Conservation (phyloP, 1,140 invertebrate genomes). For the Amphibalanus amphitrite region DNA sequence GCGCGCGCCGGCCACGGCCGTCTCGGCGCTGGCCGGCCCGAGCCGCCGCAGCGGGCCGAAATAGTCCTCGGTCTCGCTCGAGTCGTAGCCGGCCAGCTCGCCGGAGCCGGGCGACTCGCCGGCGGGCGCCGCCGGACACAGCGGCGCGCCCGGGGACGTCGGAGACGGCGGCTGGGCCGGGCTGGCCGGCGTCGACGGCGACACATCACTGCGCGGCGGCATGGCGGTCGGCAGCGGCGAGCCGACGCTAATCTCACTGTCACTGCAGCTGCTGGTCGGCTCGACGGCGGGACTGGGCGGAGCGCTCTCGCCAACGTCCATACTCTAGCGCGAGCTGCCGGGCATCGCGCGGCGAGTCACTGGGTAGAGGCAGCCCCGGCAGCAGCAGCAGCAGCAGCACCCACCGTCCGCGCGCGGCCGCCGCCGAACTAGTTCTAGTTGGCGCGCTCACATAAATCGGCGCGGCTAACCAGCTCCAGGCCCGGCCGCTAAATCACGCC, state of each 20-base stretch:
- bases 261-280: slow-evolving; percentile 6
- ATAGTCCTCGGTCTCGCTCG: neutral
- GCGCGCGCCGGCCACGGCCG: too few species aligned
- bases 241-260: slow-evolving; percentile 20
- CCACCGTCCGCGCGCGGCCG: too few species aligned
- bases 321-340: neutral
- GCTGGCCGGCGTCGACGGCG: slow-evolving; percentile 13
- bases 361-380: too few species aligned
- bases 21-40: neutral
- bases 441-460: neutral
- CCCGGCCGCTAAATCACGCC: slow-evolving; percentile 3
- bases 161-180: slow-evolving; percentile 15
- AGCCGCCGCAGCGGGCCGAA: neutral
- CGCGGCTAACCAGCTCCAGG: neutral
- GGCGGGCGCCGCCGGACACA: neutral
- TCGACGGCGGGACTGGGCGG: neutral
- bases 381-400: neutral
- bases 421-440: neutral
- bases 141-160: slow-evolving; percentile 16
- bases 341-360: neutral
- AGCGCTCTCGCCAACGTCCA: neutral
- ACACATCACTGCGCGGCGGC: slow-evolving; percentile 18
- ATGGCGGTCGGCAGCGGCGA: slow-evolving; percentile 11
- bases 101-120: neutral
- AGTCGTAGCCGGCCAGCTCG: neutral